Percentiles rank a stretch among this genome's conserved stretches.
phyloP scores from a whole-genome alignment of 2,888 invertebrate genomes.

The Cryptocheilus praepositus region DNA sequence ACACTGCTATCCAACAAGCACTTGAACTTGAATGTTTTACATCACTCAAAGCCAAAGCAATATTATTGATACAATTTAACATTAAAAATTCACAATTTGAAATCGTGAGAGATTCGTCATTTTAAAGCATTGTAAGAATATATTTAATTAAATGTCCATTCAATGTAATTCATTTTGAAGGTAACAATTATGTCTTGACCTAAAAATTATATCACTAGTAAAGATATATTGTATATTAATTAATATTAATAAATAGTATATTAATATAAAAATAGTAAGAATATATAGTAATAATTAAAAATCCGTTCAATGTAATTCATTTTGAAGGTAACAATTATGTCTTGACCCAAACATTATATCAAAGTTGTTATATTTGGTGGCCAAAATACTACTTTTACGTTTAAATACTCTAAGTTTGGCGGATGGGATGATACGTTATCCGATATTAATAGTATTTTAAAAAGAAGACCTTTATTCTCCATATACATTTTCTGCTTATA shows the following conservation, averaged over 20 bases:
- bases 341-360: background rate
- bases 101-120: slow-evolving; percentile 9
- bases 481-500: slow-evolving; percentile 15
- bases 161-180: slow-evolving; percentile 3
- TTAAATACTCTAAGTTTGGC: slow-evolving; percentile 2
- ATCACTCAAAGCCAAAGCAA: slow-evolving; percentile 16
- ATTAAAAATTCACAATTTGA: slow-evolving; percentile 13
- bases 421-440: slow-evolving; percentile 8
- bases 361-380: slow-evolving; percentile 10
- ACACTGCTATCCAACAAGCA: slow-evolving; percentile 14
- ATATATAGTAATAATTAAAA: slow-evolving; percentile 3
- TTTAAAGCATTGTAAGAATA: slow-evolving; percentile 6
- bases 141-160: background rate
- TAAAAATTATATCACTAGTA: background rate
- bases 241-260: too few species aligned
- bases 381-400: slow-evolving; percentile 5
- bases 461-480: slow-evolving; percentile 9
- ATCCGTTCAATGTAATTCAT: slow-evolving; percentile 8
- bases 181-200: background rate
- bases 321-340: background rate
- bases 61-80: slow-evolving; percentile 18
- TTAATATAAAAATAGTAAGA: background rate
- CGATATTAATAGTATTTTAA: slow-evolving; percentile 9
- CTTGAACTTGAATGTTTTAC: slow-evolving; percentile 13
- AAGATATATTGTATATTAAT: too few species aligned